Base-by-base conservation (phyloP, 2,888 invertebrate species). In the Cylindroiulus punctatus region DNA sequence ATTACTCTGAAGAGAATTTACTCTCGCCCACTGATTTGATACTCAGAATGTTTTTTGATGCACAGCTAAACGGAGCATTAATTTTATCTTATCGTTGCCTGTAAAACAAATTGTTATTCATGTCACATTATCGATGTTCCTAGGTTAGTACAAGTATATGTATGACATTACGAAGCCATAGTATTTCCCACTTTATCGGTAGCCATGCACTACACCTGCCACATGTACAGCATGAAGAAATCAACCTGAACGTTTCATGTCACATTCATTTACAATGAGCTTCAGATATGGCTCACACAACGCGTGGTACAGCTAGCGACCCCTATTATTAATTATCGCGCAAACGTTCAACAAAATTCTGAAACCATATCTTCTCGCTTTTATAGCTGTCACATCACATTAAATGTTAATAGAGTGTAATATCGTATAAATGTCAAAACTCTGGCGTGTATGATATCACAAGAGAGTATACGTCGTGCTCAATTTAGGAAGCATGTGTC, bases 261-360 rank as follows among this genome's bases (percentile, higher is more conserved):
- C 65, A 65, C 26, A 12, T 12, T 65, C 65, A 26, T 65, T 12
- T 65, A 65, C 7, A 26, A 65, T 26, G 17, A 12, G 4, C 47
- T 17, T 4, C 17, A 17, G 17, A 47, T 19, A 17, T 17, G 17
- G 4, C 8, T 40, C 40, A 7, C 47, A 12, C 47, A 4, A 47
- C 19, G 47, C 47, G 17, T 26, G 65, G 26, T 65, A 26, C 65
- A 26, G n/a, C 65, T 12, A 65, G 26, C 26, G 65, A 65, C 65
- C 65, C 65, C 26, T 65, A 26, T 26, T 65, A 26, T 65, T 12
- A 65, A 65, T 26, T 65, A 65, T 65, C 65, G 26, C 65, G 65
- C 65, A 65, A 65, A 65, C 26, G 65, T 65, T 65, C 65, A 65
- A 65, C 65, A 26, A 65, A 65, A n/a, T 65, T 65, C 65, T 65